These are phyloP conservation scores for Nezara viridula DNA, from an alignment of 2,888 invertebrate species.

Conservation along the genomic window DNA sequence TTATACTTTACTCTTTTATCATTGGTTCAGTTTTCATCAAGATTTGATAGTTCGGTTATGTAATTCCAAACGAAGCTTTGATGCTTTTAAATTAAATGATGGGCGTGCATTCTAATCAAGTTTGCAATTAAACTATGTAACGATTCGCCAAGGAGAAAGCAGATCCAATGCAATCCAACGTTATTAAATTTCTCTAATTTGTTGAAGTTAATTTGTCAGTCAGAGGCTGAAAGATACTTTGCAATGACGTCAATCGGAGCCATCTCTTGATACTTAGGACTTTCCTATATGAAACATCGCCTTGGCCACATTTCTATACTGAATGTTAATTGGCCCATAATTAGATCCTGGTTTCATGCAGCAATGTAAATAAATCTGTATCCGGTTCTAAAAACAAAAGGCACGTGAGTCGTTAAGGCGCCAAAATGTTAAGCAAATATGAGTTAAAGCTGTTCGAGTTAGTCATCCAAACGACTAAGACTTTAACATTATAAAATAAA, in stretches of 20 bases:
- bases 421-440: background rate
- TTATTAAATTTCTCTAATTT: background rate
- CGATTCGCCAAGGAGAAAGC: background rate
- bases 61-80: background rate
- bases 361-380: background rate
- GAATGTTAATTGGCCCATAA: background rate
- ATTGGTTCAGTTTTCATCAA: background rate
- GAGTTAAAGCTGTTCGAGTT: background rate
- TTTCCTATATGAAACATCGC: background rate
- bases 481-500: too few relatives aligned
- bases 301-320: background rate
- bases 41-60: background rate
- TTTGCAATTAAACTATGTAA: background rate
- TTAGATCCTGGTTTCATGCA: background rate
- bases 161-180: background rate
- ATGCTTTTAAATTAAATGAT: background rate
- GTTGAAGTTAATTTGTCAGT: background rate
- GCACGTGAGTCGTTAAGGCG: background rate
- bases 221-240: background rate
- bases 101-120: background rate
- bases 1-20: background rate
- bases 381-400: background rate
- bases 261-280: background rate
- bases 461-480: too few relatives aligned
- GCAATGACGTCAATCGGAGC: background rate